Base-by-base conservation (phyloP, 2,113 vertebrate genomes). In the Brevimyrus niger region DNA sequence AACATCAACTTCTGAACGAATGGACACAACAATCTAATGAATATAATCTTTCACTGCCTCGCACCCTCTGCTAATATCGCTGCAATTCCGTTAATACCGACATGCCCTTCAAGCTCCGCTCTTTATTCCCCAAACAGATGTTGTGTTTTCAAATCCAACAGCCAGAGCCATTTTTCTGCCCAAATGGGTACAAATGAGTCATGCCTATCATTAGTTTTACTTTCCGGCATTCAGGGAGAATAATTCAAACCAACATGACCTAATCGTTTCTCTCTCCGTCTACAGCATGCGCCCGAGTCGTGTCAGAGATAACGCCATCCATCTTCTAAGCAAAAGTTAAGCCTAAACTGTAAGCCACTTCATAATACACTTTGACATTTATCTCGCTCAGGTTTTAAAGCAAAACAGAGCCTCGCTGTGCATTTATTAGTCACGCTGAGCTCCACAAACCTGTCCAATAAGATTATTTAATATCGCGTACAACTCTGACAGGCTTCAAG, bases 131-230 rank as follows among this genome's bases (percentile, higher is more conserved):
- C 17, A 58, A 90, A 80, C 90, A 91, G 89, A 86, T 27, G 83
- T 90, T 84, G 90, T 42, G 89, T 91, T 91, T 91, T 89, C 61
- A 88, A 85, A 86, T 38, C 31, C 88, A 88, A 89, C 87, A 61
- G 44, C 89, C 83, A 69, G 85, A 88, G 73, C 58, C 87, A 89
- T 94, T 91, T 90, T 88, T 55, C 65, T 61, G 53, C 87, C 90
- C 89, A 91, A 92, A 92, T 87, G 88, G 53, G 87, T 61, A 46
- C 53, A 90, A 38, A 90, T 90, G 82, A 90, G 87, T 88, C 76
- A 85, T 31, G 76, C 38, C 83, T 85, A 19, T 61, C 87, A 69
- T 90, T 90, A 88, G 50, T 88, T 88, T 90, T n/a, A 85, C 76
- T 90, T 80, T 80, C 50, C 46, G n/a, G 48, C 83, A 87, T 89